A percentile compares a stretch with the other conserved stretches of the same genome.
These are phyloP conservation scores for Zoanthus solanderi DNA, from an alignment of 92 coral and sea anemone species.

Conservation along the genomic window DNA sequence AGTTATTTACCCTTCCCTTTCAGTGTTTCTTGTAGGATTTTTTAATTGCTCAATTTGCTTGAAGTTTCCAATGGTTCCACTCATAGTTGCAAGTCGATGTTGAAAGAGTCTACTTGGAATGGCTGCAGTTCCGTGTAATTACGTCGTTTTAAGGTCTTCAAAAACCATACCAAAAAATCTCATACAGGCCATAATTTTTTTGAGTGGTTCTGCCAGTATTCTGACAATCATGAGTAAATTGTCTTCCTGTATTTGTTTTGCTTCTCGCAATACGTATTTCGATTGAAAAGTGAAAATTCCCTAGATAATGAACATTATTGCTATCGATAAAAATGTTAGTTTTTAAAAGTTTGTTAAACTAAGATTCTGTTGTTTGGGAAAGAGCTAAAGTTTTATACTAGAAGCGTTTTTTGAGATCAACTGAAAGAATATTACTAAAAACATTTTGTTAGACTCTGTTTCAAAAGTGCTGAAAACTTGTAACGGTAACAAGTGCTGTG, in stretches of 20 bases:
- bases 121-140: constrained; percentile 28
- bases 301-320: neutral
- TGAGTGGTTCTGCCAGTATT: neutral
- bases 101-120: constrained; percentile 14
- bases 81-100: constrained; percentile 20
- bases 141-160: constrained; percentile 29
- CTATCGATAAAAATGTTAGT: neutral
- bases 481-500: neutral
- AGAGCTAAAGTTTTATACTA: neutral
- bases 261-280: neutral
- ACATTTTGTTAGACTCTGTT: neutral
- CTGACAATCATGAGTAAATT: neutral
- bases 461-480: neutral
- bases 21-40: neutral
- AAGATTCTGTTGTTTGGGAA: neutral
- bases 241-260: neutral
- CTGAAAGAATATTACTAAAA: too few relatives aligned
- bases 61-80: neutral
- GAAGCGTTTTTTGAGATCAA: neutral
- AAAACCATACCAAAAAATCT: constrained; percentile 13
- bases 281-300: neutral
- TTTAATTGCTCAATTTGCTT: constrained; percentile 20
- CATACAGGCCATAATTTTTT: constrained; percentile 12
- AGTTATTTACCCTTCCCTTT: constrained; percentile 18
- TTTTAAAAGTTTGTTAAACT: too few relatives aligned